These are phyloP conservation scores for Upupa epops DNA, from an alignment of 2,113 vertebrate species.

Conservation along the genomic window DNA sequence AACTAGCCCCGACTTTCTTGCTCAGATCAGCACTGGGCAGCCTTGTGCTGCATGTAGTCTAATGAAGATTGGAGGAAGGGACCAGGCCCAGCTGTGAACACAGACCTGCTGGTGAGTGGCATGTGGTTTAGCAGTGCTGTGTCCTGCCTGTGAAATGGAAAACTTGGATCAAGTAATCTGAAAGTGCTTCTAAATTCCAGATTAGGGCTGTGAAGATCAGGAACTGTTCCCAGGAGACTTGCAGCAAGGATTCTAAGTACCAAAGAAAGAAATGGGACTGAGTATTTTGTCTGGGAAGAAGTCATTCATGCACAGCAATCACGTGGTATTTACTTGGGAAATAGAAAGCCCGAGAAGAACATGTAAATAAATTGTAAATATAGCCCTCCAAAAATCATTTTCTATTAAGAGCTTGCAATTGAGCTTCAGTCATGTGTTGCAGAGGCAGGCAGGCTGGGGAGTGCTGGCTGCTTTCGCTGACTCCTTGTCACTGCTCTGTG, in stretches of 20 bases:
- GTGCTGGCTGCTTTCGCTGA: background rate
- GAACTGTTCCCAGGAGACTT: background rate
- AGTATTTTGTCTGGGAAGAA: background rate
- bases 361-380: background rate
- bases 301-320: background rate
- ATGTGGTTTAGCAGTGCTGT: background rate
- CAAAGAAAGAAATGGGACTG: background rate
- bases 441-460: background rate
- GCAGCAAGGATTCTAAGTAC: background rate
- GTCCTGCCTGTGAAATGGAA: background rate
- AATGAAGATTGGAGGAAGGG: background rate
- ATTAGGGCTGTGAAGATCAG: background rate
- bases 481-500: background rate
- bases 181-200: background rate
- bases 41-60: rapidly evolving
- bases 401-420: background rate
- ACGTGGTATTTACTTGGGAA: background rate
- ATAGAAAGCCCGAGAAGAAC: background rate
- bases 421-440: background rate
- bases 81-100: background rate
- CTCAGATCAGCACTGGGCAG: rapidly evolving
- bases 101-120: background rate
- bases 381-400: background rate
- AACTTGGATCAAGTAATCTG: background rate
- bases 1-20: background rate